Base-by-base conservation (phyloP, 2,888 invertebrate genomes). In the Lepidocyrtinus sp. region DNA sequence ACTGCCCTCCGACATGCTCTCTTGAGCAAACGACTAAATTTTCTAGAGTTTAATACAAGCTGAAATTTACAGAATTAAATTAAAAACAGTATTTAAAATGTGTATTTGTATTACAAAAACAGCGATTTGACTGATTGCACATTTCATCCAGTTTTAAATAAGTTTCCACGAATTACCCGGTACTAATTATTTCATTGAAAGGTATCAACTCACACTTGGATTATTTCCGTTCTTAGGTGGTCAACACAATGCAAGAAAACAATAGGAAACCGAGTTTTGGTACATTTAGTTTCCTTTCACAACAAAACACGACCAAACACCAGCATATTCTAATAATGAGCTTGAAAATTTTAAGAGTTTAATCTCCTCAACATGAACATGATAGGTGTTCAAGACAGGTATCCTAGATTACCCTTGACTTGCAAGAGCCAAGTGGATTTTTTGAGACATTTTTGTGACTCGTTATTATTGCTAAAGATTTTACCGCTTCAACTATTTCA, bases 251-350 rank as follows among this genome's bases (percentile, higher is more conserved):
- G 12, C 17, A 50, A 50, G 17, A 50, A 50, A 17, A 15, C 50
- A 50, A 50, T 50, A 50, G 15, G 15, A n/a, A n/a, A n/a, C n/a
- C n/a, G n/a, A 50, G 17, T n/a, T n/a, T n/a, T n/a, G n/a, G n/a
- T n/a, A 50, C 50, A 7, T 50, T 50, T 50, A 7, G 36, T 36
- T 36, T 36, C 5, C 36, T 36, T 36, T 36, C 5, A 15, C 50
- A 50, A 61, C 17, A 50, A 65, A 64, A 65, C 46, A 67, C 46
- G 73, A 71, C 62, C 67, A 72, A 25, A 59, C 45, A 55, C 61
- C 25, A 45, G 68, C 55, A 50, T 72, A 78, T 78, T 78, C 55
- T 73, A 68, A 73, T 78, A 73, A 78, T 73, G 78, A 78, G 73
- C 22, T 68, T 36, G 22, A 46, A 36, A 26, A 64, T 15, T 12